Evolutionary conservation across 1,140 invertebrate species (phyloP), one percentile per base, ranked within the genome.

Genomic region (Bombyx mandarina): DNA sequence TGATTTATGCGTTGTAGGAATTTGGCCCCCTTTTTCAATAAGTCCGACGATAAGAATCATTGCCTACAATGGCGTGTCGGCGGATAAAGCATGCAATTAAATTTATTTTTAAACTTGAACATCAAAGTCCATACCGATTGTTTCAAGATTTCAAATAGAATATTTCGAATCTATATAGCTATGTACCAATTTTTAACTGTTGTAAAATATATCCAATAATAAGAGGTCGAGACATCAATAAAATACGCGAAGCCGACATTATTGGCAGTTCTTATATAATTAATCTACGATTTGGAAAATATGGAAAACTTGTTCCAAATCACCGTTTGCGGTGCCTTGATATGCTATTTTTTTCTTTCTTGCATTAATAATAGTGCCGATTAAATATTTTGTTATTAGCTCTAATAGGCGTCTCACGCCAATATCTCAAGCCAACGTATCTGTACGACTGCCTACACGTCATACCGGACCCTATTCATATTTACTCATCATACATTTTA

Each of bases 1-100:
- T 85, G 82, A 85, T 85, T 85, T 82, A 85, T 82, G 74, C 75
- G 63, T 59, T 71, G 77, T 75, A 72, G 79, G 82, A 82, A 80
- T 78, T 66, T 73, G 54, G 43, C 50, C 73, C 82, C 77, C 75
- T 73, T 75, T 83, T 83, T 85, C 82, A 85, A 85, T 85, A 85
- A 82, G 73, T 70, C 58, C 58, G 51, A 12, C 64, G 82, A 85
- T 85, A 82, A 85, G 82, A 85, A 81, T 81, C 82, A 85, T 85
- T 77, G 82, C 74, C 62, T 71, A 65, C 59, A 62, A 69, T 75
- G 66, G 72, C 72, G 75, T 73, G 66, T 75, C 56, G 65, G 58
- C 56, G 65, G 66, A 22, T 61, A 63, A 65, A 64, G 67, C 65
- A 81, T 77, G 78, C 74, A 83, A 83, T 83, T 83, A 81, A 76